Percentiles rank a stretch among this genome's conserved stretches.
phyloP scores from a whole-genome alignment of 1,140 invertebrate species.

The Trypoxylus dichotomus region DNA sequence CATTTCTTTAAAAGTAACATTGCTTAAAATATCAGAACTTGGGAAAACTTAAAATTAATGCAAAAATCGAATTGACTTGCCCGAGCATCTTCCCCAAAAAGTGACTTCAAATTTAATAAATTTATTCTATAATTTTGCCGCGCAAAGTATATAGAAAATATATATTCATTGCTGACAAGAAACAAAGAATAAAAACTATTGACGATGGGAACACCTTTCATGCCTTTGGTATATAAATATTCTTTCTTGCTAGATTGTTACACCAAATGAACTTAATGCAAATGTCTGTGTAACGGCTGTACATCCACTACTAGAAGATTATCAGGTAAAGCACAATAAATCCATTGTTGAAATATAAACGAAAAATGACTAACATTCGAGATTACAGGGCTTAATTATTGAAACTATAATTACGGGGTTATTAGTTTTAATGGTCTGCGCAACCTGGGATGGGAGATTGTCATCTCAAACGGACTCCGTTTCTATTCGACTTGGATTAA shows the following conservation, averaged over 20 bases:
- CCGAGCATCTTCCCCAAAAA: too few species aligned
- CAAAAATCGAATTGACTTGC: too few species aligned
- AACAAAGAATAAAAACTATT: too few species aligned
- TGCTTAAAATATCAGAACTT: too few species aligned
- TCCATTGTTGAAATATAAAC: not conserved
- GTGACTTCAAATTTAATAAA: too few species aligned
- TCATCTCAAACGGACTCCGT: conserved; percentile 59
- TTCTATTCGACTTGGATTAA: conserved; percentile 64
- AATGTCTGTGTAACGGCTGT: not conserved
- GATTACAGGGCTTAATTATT: conserved; percentile 58
- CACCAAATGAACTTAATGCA: not conserved
- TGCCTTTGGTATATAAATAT: not conserved
- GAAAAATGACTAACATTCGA: not conserved
- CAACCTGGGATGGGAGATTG: conserved; percentile 66
- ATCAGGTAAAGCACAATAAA: not conserved
- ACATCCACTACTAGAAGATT: not conserved
- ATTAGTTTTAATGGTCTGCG: conserved; percentile 65
- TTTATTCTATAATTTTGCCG: too few species aligned
- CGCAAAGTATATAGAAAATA: too few species aligned
- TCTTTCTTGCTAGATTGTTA: not conserved
- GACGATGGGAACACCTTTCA: too few species aligned
- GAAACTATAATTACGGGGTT: conserved; percentile 66
- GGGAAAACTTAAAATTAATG: too few species aligned
- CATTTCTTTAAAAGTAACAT: too few species aligned
- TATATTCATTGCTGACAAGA: too few species aligned